phyloP scores from a whole-genome alignment of 2,888 invertebrate species.

The Oeneis ivallda region DNA sequence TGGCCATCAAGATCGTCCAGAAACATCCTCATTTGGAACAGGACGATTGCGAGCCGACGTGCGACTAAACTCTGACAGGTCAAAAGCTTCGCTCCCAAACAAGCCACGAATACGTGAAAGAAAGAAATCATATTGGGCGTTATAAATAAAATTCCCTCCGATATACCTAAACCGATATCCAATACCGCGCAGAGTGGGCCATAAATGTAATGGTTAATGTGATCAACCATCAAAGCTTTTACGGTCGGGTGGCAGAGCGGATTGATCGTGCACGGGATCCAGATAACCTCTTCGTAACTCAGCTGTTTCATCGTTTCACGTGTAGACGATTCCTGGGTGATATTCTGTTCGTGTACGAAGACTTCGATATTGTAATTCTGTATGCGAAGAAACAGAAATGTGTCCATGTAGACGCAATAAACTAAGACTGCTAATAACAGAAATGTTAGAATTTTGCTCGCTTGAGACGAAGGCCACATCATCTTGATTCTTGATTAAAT shows the following conservation, averaged over 20 bases:
- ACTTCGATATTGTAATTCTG: slow-evolving; percentile 84
- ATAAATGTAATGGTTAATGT: slow-evolving; percentile 91
- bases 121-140: slow-evolving; percentile 93
- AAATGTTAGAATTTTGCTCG: slow-evolving; percentile 85
- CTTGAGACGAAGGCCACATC: slow-evolving; percentile 88
- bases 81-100: slow-evolving; percentile 87
- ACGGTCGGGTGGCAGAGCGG: slow-evolving; percentile 91
- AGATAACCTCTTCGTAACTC: slow-evolving; percentile 78
- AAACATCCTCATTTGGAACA: slow-evolving; percentile 91
- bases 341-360: slow-evolving; percentile 50
- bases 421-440: slow-evolving; percentile 80
- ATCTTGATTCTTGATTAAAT: slow-evolving; percentile 70
- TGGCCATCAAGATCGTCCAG: slow-evolving; percentile 93
- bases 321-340: slow-evolving; percentile 57
- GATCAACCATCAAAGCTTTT: slow-evolving; percentile 91
- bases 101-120: slow-evolving; percentile 88
- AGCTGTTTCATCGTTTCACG: slow-evolving; percentile 45
- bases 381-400: slow-evolving; percentile 86
- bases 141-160: slow-evolving; percentile 81
- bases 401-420: slow-evolving; percentile 88
- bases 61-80: slow-evolving; percentile 87
- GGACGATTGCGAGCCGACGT: slow-evolving; percentile 86
- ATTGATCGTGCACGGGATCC: slow-evolving; percentile 87
- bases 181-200: slow-evolving; percentile 89
- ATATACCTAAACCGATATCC: slow-evolving; percentile 85